A percentile compares a stretch with the other conserved stretches of the same genome.
These are phyloP conservation scores for Pelobates fuscus DNA, from an alignment of 2,113 vertebrate species.

Conservation along the genomic window DNA sequence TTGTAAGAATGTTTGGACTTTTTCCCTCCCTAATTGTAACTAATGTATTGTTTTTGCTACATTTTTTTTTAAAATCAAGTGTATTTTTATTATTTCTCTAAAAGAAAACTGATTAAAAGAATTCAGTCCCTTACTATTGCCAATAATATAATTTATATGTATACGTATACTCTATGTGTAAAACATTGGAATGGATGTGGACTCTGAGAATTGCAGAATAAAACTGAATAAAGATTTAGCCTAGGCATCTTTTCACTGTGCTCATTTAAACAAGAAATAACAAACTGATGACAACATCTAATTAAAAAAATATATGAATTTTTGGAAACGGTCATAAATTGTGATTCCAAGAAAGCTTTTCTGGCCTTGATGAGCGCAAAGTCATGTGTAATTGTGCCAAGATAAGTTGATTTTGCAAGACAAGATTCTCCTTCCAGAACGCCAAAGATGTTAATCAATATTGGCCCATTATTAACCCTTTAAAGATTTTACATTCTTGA, in stretches of 20 bases:
- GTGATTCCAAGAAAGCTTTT: conserved; percentile 39
- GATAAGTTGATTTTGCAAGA: conserved; percentile 41
- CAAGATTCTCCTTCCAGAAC: conserved; percentile 23
- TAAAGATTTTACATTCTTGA: not conserved
- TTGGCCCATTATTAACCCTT: conserved; percentile 24
- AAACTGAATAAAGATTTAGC: not conserved
- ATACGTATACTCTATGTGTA: not conserved
- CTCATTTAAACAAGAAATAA: conserved; percentile 24
- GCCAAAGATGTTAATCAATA: conserved; percentile 41
- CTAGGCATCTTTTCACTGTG: conserved; percentile 18
- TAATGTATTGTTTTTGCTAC: too few relatives aligned
- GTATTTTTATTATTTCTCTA: not conserved
- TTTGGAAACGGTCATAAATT: conserved; percentile 26
- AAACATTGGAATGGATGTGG: not conserved
- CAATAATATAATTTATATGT: conserved; percentile 9
- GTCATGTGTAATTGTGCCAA: conserved; percentile 35
- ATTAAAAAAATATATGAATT: conserved; percentile 39
- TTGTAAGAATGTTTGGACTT: too few relatives aligned
- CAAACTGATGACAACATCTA: conserved; percentile 40
- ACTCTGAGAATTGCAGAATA: not conserved
- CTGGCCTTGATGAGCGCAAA: conserved; percentile 17
- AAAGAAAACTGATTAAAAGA: not conserved
- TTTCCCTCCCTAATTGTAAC: too few relatives aligned
- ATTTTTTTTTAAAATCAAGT: not conserved
- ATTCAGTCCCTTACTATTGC: not conserved